Conservation (phyloP, 2,797 vertebrate species). For the Hephaestus fuliginosus region DNA sequence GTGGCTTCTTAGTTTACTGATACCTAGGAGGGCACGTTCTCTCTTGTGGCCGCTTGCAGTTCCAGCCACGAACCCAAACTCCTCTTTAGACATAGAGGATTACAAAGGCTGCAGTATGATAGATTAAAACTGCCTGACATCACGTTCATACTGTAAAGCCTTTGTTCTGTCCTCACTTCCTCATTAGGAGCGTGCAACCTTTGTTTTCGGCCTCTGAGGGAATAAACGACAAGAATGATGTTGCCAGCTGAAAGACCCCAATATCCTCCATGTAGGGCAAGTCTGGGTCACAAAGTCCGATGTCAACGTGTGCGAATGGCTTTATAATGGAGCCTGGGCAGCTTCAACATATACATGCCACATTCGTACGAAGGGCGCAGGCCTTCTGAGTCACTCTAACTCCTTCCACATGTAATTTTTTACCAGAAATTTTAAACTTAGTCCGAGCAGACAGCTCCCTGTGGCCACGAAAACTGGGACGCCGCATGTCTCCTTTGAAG, state of each 20-base stretch:
- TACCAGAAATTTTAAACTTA: slow-evolving; percentile 55
- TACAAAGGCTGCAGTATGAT: slow-evolving; percentile 51
- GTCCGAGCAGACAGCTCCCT: slow-evolving; percentile 63
- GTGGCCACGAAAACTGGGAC: slow-evolving; percentile 59
- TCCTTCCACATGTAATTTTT: slow-evolving; percentile 65
- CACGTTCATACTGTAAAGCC: slow-evolving; percentile 48
- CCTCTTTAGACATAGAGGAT: slow-evolving; percentile 37
- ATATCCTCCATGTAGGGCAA: slow-evolving; percentile 47
- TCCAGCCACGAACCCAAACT: slow-evolving; percentile 47
- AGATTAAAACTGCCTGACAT: slow-evolving; percentile 60
- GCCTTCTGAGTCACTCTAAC: slow-evolving; percentile 48
- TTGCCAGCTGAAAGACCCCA: slow-evolving; percentile 51
- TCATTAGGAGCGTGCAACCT: slow-evolving; percentile 57
- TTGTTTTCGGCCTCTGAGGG: slow-evolving; percentile 37
- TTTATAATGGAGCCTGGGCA: not conserved
- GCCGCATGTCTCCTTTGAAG: slow-evolving; percentile 72
- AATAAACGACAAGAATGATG: slow-evolving; percentile 42
- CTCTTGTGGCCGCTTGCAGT: slow-evolving; percentile 40
- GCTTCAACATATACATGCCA: slow-evolving; percentile 16
- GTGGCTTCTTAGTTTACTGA: slow-evolving; percentile 40
- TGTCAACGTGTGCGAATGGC: slow-evolving; percentile 22
- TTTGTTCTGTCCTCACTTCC: slow-evolving; percentile 72
- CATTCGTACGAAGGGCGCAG: too few species aligned
- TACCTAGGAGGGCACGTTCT: slow-evolving; percentile 29
- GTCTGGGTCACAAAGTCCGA: slow-evolving; percentile 27